Percentiles rank a stretch among this genome's conserved stretches.
phyloP scores from a whole-genome alignment of 2,888 invertebrate genomes.

The Metacarcinus magister region DNA sequence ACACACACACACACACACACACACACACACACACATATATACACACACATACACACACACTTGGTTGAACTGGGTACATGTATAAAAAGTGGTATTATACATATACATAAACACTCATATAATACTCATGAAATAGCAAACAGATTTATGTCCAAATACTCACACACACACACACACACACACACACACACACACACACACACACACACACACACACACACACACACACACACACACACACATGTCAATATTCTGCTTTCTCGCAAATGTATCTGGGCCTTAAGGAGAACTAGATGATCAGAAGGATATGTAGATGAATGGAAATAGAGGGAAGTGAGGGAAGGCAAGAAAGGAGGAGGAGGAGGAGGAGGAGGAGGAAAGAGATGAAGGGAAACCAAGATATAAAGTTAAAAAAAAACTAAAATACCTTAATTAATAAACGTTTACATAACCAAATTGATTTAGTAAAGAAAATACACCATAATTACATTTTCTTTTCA shows the following conservation, averaged over 20 bases:
- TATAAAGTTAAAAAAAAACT: no score
- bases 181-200: background rate
- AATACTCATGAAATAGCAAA: background rate
- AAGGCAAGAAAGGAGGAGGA: background rate
- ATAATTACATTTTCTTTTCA: no score
- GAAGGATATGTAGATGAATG: background rate
- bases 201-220: constrained; percentile 5
- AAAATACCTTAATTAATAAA: no score
- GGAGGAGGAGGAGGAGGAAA: background rate
- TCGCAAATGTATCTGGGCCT: background rate
- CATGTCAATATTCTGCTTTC: background rate
- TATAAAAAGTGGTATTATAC: background rate
- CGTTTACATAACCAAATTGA: no score
- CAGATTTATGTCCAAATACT: background rate
- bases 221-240: constrained; percentile 39
- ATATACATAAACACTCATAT: background rate
- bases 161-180: background rate
- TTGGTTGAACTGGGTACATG: no score
- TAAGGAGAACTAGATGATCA: no score
- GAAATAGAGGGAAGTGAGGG: background rate
- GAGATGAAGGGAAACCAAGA: no score
- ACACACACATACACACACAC: no score
- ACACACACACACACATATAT: background rate
- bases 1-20: background rate
- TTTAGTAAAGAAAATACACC: no score